Percentiles rank a stretch among this genome's conserved stretches.
These are phyloP conservation scores for Coremacera marginata DNA, from an alignment of 2,888 invertebrate species.

Conservation along the genomic window DNA sequence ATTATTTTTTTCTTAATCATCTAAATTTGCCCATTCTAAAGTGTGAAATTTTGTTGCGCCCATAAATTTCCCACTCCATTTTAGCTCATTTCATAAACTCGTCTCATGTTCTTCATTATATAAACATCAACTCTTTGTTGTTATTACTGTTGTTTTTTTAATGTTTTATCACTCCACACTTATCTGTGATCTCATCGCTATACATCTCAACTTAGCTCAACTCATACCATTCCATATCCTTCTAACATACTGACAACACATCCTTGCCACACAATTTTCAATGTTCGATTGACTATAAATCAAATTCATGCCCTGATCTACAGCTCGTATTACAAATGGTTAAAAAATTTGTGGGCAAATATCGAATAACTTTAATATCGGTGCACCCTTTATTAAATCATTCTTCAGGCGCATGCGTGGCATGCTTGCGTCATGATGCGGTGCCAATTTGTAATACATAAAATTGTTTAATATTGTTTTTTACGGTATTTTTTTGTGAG, in stretches of 20 bases:
- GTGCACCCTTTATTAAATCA: conserved; percentile 41
- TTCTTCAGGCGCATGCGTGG: conserved; percentile 37
- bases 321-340: conserved; percentile 39
- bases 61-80: too few species aligned
- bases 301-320: conserved; percentile 32
- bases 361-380: conserved; percentile 35
- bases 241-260: not conserved
- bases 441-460: conserved; percentile 33
- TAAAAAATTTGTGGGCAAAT: conserved; percentile 46
- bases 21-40: too few species aligned
- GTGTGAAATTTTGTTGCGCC: too few species aligned
- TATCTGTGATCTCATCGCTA: not conserved
- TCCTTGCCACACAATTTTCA: not conserved
- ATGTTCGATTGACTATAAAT: conserved; percentile 32
- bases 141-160: conserved; percentile 35
- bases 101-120: conserved; percentile 6
- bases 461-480: conserved; percentile 4
- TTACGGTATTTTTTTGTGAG: not conserved
- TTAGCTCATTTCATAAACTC: not conserved
- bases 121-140: conserved; percentile 21
- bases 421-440: conserved; percentile 31
- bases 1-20: too few species aligned
- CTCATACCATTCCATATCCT: not conserved
- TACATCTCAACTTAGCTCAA: not conserved
- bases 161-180: conserved; percentile 31